Evolutionary conservation across 1,140 invertebrate genomes (phyloP), one percentile per base, ranked within the genome.

Genomic region (Acromyrmex echinatior): DNA sequence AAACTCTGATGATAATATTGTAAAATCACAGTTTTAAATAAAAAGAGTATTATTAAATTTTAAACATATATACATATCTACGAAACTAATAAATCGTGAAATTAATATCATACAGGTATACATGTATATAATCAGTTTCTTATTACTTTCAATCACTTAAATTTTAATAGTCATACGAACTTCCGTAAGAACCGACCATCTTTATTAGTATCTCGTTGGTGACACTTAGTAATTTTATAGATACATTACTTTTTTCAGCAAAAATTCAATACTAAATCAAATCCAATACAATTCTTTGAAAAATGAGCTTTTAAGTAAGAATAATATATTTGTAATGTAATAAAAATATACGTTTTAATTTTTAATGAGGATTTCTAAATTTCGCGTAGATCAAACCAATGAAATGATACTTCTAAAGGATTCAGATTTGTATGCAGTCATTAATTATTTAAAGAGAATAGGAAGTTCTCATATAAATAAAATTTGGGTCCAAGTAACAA

Each of bases 161-260:
- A 35, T 35, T 35, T 35, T 35, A 35, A 35, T 3, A 35, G 35
- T 39, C 35, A 39, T 0, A 7, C 35, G 35, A 39, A 39, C 1
- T 39, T 39, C 35, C 0, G 1, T 39, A 39, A 39, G 35, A 7
- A 39, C 1, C 7, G 35, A 39, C 35, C 6, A 0, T 39, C 35
- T 39, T 39, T 39, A 39, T 39, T 39, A 39, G 35, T 39, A 39
- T 39, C 35, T 39, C 35, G 7, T 39, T 6, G 35, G 0, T 39
- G 6, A 39, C 14, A 77, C 21, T 6, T 35, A 12, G 25, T 5
- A 60, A 63, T 62, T 45, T 77, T 62, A n/a, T 45, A n/a, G 3
- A 60, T 60, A 49, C 1, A 56, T n/a, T n/a, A n/a, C 3, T 63
- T 39, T 78, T 78, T 62, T 65, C 63, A 78, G 76, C n/a, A 35